A percentile compares a stretch with the other conserved stretches of the same genome.
Conservation (phyloP, 2,888 invertebrate species). For the Euzetes globulus region DNA sequence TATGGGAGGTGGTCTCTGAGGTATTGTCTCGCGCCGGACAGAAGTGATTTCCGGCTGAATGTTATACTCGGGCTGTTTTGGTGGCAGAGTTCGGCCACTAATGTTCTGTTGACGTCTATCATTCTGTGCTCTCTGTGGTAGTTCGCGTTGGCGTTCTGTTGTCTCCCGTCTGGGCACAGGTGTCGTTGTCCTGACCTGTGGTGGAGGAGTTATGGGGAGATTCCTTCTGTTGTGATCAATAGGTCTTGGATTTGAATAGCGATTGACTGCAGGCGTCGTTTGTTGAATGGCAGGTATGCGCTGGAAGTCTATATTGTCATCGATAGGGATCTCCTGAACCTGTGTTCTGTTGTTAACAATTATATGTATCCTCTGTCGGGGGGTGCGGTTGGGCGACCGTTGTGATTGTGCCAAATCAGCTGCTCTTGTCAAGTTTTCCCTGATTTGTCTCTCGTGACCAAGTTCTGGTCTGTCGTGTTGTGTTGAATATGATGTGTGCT, state of each 20-base stretch:
- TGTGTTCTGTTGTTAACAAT: conserved; percentile 15
- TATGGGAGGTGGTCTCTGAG: conserved; percentile 43
- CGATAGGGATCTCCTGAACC: conserved; percentile 8
- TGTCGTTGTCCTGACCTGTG: not conserved
- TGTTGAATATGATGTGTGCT: not conserved
- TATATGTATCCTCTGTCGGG: conserved; percentile 7
- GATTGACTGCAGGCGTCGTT: not conserved
- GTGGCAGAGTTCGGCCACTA: no score
- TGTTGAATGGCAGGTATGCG: conserved; percentile 1
- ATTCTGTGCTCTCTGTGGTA: not conserved
- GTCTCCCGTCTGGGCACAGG: not conserved
- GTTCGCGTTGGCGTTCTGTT: not conserved
- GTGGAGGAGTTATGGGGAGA: not conserved
- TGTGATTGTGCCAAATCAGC: not conserved
- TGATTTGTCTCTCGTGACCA: not conserved
- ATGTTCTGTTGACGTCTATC: not conserved
- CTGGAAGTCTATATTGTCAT: conserved; percentile 17
- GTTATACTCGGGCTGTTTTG: not conserved
- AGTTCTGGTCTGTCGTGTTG: not conserved
- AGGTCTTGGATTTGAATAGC: not conserved
- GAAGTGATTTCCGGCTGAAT: not conserved
- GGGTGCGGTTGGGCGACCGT: no score
- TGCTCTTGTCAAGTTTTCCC: not conserved
- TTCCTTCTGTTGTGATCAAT: not conserved
- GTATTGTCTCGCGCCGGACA: not conserved